Base-by-base conservation (phyloP, 1,140 invertebrate genomes). In the Saxidomus purpurata region DNA sequence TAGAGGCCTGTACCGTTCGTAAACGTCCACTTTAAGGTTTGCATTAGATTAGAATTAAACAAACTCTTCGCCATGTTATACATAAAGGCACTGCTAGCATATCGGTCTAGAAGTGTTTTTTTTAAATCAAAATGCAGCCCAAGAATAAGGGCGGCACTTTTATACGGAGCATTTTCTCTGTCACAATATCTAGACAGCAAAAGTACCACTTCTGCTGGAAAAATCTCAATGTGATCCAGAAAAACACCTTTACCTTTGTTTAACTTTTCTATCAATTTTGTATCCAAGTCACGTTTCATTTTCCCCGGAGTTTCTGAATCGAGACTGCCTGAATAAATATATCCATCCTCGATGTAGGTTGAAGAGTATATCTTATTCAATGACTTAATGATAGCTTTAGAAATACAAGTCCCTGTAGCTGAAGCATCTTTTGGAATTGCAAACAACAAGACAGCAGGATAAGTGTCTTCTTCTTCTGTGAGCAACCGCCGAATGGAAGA, bases 161-260 rank as follows among this genome's bases (percentile, higher is more conserved):
- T 94, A 63, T 92, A 93, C 9, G 94, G 94, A 15, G 94, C 94
- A 87, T 94, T 93, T 67, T 94, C 94, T 40, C 91, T 90, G 74
- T 94, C 94, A 85, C 94, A 94, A 63, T 92, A 93, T 25, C 92
- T 92, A 91, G 94, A 93, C 9, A 94, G 89, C n/a, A 94, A 76
- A 25, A 94, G 86, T 9, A 92, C 90, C 22, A 92, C 92, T 34
- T 86, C 47, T 0, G 92, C 91, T 2, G 89, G 63, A 9, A 94
- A 67, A 0, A 43, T 40, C 63, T 94, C 93, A 38, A 94, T 71
- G 84, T 93, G 92, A 76, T 93, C 92, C n/a, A 94, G 63, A 15
- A 94, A 85, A 31, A 93, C 77, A 25, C 89, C 88, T 67, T 87
- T 86, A 15, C 74, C 43, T 17, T 86, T 59, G 0, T 74, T 52